phyloP scores from a whole-genome alignment of 1,140 invertebrate species.

The Nixonia krombeini region DNA sequence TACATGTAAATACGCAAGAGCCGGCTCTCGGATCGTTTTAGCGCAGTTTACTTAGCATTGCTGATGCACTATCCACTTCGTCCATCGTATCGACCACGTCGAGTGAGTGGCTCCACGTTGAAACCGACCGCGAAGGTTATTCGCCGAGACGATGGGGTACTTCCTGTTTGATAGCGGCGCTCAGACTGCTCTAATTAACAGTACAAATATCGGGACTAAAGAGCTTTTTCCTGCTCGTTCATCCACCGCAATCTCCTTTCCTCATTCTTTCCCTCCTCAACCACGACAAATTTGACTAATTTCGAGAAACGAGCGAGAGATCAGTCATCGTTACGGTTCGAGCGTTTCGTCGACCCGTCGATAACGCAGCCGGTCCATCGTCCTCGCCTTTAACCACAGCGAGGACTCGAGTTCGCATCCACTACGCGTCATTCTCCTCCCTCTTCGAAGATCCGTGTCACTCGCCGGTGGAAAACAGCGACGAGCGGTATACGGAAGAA shows the following conservation, averaged over 20 bases:
- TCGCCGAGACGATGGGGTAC: conserved; percentile 26
- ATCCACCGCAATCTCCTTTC: background rate
- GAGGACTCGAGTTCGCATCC: too few species aligned
- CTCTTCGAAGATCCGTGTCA: too few species aligned
- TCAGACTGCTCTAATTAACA: conserved; percentile 31
- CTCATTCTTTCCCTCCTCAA: background rate
- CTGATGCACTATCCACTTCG: conserved; percentile 65
- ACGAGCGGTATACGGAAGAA: too few species aligned
- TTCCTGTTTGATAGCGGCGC: conserved; percentile 28
- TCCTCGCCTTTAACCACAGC: too few species aligned
- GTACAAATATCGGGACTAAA: conserved; percentile 14
- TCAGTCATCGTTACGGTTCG: too few species aligned
- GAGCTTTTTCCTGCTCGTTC: conserved; percentile 14
- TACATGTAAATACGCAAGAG: conserved; percentile 26
- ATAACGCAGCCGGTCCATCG: too few species aligned
- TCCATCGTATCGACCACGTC: conserved; percentile 40
- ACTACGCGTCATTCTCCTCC: too few species aligned
- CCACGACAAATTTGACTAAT: too few species aligned
- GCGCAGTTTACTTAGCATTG: conserved; percentile 68
- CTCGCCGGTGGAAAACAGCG: too few species aligned
- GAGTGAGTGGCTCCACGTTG: too few species aligned
- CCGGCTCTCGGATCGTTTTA: conserved; percentile 41
- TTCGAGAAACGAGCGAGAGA: too few species aligned
- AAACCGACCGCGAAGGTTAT: conserved; percentile 34
- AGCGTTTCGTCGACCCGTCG: too few species aligned